Percentiles rank a stretch among this genome's conserved stretches.
Evolutionary conservation across 2,113 vertebrate genomes (phyloP).

Genomic region (Myotis lucifugus): DNA sequence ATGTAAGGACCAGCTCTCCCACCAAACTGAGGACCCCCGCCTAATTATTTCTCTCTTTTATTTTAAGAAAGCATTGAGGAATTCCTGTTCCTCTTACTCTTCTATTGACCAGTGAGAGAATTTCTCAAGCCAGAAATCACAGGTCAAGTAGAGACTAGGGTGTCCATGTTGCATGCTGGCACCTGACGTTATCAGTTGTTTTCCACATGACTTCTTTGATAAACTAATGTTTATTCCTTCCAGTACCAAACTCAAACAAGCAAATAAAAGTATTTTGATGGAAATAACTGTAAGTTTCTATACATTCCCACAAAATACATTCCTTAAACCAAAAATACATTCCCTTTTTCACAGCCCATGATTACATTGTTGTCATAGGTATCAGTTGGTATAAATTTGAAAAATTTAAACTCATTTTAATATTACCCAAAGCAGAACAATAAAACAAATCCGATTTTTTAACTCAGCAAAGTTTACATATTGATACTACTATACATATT

Average conservation of each 20-base stretch:
- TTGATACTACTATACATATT: not conserved
- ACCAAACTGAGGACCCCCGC: fast-evolving
- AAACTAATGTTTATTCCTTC: not conserved
- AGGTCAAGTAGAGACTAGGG: not conserved
- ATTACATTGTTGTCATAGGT: not conserved
- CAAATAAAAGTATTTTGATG: not conserved
- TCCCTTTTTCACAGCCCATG: not conserved
- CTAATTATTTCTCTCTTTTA: too few relatives aligned
- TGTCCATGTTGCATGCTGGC: not conserved
- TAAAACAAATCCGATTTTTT: not conserved
- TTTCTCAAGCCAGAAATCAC: not conserved
- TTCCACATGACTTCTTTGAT: not conserved
- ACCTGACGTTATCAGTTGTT: not conserved
- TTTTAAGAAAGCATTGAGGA: not conserved
- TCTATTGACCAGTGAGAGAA: not conserved
- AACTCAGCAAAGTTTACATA: not conserved
- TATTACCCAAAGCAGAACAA: slow-evolving; percentile 28
- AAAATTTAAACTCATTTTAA: not conserved
- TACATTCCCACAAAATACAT: not conserved
- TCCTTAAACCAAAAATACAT: not conserved
- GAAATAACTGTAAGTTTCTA: not conserved
- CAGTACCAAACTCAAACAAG: not conserved
- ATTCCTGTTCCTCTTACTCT: not conserved
- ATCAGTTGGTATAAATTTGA: not conserved
- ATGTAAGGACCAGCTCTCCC: not conserved